Base-by-base conservation (phyloP, 2,888 invertebrate species). In the Anaspis maculata region DNA sequence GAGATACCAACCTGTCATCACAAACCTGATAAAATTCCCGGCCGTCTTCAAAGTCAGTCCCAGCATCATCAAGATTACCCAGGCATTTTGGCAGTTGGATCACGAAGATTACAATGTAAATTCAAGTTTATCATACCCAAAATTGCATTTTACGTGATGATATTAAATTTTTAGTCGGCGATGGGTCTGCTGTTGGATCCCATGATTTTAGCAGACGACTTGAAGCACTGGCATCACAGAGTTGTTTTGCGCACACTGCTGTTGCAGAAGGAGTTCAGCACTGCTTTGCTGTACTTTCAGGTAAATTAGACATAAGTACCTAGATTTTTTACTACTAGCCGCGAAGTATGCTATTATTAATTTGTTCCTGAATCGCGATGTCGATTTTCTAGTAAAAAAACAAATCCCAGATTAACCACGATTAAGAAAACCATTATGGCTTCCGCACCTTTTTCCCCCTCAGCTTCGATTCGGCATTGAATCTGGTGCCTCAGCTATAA, bases 61-160 rank as follows among this genome's bases (percentile, higher is more conserved):
- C 11, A 78, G 83, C 1, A 62, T 81, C 1, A 81, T 83, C 14
- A 85, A 87, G 59, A 74, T 85, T 1, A 80, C 86, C 1, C 86
- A 88, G 53, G 89, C 85, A 0, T 84, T 90, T 60, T 92, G 92
- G 91, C 77, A 85, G 47, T 68, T 94, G 9, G 92, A 94, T 65
- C 89, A 89, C 54, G 79, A 81, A 37, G 79, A 88, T 56, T 87
- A 82, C 63, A 76, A 81, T 61, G 86, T 84, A 62, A 69, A 70
- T 61, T 28, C 13, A 30, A 13, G 33, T n/a, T n/a, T n/a, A n/a
- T n/a, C n/a, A n/a, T n/a, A n/a, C n/a, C n/a, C n/a, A n/a, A n/a
- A 11, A 27, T 21, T 37, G n/a, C n/a, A n/a, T n/a, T n/a, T n/a
- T n/a, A n/a, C n/a, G n/a, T n/a, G n/a, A n/a, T n/a, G n/a, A 19